phyloP scores from a whole-genome alignment of 2,888 invertebrate species.

The Aporophyla nigra region DNA sequence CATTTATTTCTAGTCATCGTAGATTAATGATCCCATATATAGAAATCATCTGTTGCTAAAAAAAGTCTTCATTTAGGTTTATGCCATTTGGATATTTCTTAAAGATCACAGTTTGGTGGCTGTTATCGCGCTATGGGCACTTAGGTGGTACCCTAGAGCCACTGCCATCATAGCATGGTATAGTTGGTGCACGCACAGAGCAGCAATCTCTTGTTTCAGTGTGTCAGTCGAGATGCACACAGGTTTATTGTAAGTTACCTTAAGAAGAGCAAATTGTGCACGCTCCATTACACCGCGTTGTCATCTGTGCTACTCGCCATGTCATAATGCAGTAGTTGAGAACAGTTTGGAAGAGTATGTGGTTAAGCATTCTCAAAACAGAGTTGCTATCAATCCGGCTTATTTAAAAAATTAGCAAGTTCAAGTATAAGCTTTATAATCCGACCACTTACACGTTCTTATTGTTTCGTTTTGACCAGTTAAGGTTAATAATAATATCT shows the following conservation, averaged over 20 bases:
- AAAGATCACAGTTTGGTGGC: too few relatives aligned
- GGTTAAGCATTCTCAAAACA: not conserved
- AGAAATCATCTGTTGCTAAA: not conserved
- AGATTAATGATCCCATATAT: not conserved
- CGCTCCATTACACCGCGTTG: not conserved
- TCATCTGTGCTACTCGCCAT: not conserved
- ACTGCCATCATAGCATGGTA: not conserved
- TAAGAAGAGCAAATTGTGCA: not conserved
- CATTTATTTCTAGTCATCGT: too few relatives aligned
- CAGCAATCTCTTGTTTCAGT: not conserved
- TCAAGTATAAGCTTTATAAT: not conserved
- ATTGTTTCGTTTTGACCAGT: not conserved
- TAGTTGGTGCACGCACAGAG: not conserved
- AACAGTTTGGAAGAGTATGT: not conserved
- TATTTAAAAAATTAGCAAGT: not conserved
- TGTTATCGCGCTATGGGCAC: too few relatives aligned
- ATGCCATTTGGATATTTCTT: too few relatives aligned
- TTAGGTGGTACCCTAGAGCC: not conserved
- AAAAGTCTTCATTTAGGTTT: not conserved
- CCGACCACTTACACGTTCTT: not conserved
- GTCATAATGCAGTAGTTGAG: not conserved
- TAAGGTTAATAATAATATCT: too few relatives aligned
- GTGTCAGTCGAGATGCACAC: not conserved
- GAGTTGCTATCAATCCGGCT: not conserved
- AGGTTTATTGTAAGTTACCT: not conserved